Percentiles rank a stretch among this genome's conserved stretches.
phyloP scores from a whole-genome alignment of 2,797 vertebrate genomes.

The Melanotaenia maccullochi region DNA sequence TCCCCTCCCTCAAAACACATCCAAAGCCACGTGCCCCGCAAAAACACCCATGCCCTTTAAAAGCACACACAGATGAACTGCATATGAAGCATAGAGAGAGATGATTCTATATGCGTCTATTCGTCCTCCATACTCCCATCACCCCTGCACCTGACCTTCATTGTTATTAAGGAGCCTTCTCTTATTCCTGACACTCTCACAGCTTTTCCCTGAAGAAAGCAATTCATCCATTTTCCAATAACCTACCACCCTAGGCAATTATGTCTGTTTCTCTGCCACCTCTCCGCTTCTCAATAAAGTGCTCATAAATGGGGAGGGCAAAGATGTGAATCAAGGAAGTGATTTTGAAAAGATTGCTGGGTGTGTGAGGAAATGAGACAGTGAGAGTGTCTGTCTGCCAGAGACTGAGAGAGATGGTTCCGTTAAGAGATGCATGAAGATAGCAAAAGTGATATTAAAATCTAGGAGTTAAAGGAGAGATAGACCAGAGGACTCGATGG shows the following conservation, averaged over 20 bases:
- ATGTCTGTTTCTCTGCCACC: slow-evolving; percentile 79
- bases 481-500: slow-evolving; percentile 29
- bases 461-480: slow-evolving; percentile 46
- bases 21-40: slow-evolving; percentile 15
- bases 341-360: slow-evolving; percentile 75
- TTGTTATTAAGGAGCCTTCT: slow-evolving; percentile 74
- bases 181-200: slow-evolving; percentile 69
- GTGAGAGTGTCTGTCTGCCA: slow-evolving; percentile 21
- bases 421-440: slow-evolving; percentile 65
- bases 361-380: slow-evolving; percentile 78
- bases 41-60: slow-evolving; percentile 23
- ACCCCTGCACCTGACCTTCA: slow-evolving; percentile 75
- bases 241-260: slow-evolving; percentile 80
- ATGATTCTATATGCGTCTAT: slow-evolving; percentile 57
- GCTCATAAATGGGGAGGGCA: slow-evolving; percentile 77
- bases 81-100: slow-evolving; percentile 49
- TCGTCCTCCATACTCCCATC: slow-evolving; percentile 54
- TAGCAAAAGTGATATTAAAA: slow-evolving; percentile 71
- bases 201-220: slow-evolving; percentile 71
- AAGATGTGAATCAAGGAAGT: slow-evolving; percentile 81
- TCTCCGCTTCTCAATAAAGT: slow-evolving; percentile 81
- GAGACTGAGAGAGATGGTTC: slow-evolving; percentile 46
- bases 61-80: slow-evolving; percentile 55
- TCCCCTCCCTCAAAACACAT: slow-evolving; percentile 15
- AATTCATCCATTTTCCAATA: slow-evolving; percentile 84